Conservation (phyloP, 2,797 vertebrate genomes). For the Harpagifer antarcticus region DNA sequence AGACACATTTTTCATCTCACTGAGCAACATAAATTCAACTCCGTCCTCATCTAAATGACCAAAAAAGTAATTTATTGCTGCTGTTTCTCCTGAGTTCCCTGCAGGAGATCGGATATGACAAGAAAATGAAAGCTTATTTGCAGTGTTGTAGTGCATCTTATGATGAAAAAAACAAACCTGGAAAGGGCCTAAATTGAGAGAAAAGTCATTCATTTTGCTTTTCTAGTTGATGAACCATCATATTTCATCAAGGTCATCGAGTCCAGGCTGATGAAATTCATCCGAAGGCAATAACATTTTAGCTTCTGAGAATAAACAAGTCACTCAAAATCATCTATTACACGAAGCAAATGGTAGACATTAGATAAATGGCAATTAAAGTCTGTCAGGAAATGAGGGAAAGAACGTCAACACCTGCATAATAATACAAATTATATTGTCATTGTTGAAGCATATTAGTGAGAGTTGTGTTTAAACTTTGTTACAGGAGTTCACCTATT, state of each 20-base stretch:
- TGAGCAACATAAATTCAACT: constrained; percentile 52
- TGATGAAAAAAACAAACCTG: constrained; percentile 57
- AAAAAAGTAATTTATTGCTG: constrained; percentile 75
- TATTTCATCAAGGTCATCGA: constrained; percentile 74
- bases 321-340: constrained; percentile 59
- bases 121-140: constrained; percentile 79
- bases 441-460: constrained; percentile 12
- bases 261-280: constrained; percentile 58
- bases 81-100: constrained; percentile 68
- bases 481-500: not conserved
- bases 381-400: constrained; percentile 8
- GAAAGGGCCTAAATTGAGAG: constrained; percentile 66
- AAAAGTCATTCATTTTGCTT: constrained; percentile 75
- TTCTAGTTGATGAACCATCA: constrained; percentile 72
- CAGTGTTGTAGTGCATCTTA: constrained; percentile 62
- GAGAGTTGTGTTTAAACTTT: constrained; percentile 9
- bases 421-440: constrained; percentile 19
- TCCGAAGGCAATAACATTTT: constrained; percentile 58
- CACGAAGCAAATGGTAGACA: constrained; percentile 41
- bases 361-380: constrained; percentile 17
- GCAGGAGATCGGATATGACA: constrained; percentile 77
- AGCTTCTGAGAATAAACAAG: constrained; percentile 55
- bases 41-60: constrained; percentile 61
- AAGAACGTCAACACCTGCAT: constrained; percentile 10
- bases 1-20: constrained; percentile 59